A percentile compares a stretch with the other conserved stretches of the same genome.
These are phyloP conservation scores for Anagyrus pseudococci DNA, from an alignment of 2,888 invertebrate genomes.

Conservation along the genomic window DNA sequence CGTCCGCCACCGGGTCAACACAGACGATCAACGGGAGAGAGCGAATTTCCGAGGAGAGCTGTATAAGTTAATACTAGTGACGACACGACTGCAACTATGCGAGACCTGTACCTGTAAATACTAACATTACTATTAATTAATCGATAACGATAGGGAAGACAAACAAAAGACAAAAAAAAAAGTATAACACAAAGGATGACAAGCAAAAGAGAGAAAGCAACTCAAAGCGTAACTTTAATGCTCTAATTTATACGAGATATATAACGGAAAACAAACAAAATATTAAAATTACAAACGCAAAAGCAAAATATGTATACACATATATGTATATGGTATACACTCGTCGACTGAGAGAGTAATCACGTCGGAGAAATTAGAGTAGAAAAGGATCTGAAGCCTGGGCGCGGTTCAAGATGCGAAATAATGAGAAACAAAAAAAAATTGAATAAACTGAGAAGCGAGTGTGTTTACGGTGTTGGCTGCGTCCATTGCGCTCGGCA, in stretches of 20 bases:
- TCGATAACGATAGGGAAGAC: no score
- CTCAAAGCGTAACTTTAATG: constrained; percentile 50
- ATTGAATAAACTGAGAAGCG: background rate
- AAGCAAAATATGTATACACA: constrained; percentile 14
- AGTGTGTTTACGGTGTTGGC: constrained; percentile 19
- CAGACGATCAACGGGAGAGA: background rate
- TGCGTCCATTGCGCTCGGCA: constrained; percentile 28
- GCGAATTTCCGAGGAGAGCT: background rate
- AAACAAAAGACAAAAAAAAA: no score
- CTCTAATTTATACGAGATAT: constrained; percentile 43
- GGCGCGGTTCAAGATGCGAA: constrained; percentile 1
- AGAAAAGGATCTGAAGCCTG: constrained; percentile 7
- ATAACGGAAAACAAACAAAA: constrained; percentile 4
- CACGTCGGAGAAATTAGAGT: no score
- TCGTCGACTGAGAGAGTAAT: constrained; percentile 40
- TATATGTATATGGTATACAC: constrained; percentile 41
- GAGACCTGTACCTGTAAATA: constrained; percentile 63
- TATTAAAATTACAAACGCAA: background rate
- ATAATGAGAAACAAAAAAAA: constrained; percentile 9
- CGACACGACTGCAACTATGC: constrained; percentile 63
- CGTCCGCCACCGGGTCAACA: constrained; percentile 50
- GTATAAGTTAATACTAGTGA: constrained; percentile 51
- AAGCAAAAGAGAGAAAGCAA: constrained; percentile 7
- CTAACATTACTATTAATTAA: constrained; percentile 49
- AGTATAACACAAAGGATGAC: no score